Evolutionary conservation across 1,140 invertebrate species (phyloP), one percentile per base, ranked within the genome.

Genomic region (Galleria mellonella): DNA sequence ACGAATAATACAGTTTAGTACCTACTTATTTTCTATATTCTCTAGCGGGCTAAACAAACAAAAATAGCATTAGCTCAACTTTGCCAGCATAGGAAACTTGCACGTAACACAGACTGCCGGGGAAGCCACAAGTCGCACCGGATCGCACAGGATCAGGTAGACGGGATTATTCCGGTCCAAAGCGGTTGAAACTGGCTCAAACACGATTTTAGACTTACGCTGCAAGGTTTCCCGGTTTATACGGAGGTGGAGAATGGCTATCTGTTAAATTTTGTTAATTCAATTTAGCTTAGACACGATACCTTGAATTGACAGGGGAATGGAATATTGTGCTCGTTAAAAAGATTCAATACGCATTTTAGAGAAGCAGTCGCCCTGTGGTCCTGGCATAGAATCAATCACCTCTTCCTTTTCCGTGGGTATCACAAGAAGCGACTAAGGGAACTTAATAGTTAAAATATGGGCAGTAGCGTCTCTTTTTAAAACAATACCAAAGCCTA

Each of bases 161-260:
- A 78, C 63, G 63, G 74, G 75, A 79, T 79, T 83, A 79, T 77
- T 81, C 74, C 74, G 67, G 78, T 74, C 65, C 72, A 63, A 54
- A 51, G 74, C 78, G 69, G 72, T 48, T 61, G 55, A 51, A 74
- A 72, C 67, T 64, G 78, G 78, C 79, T 79, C 70, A 69, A 78
- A 79, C 78, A 83, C 75, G 78, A 71, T 83, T 83, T 77, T 66
- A 70, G 75, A 83, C 78, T 83, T 70, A 74, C 68, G 64, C 60
- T 59, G 67, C 63, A 70, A 72, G 67, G 54, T 53, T 47, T 28
- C 38, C 55, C 51, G 53, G 67, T 52, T 73, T 70, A 68, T 64
- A 55, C 58, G 47, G 62, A 67, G 62, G 63, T 66, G 55, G 69
- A 67, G 67, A 73, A 72, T 65, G 64, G 68, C 61, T 66, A 63